Evolutionary conservation across 2,888 invertebrate species (phyloP).

Genomic region (Pristionchus fissidentatus): DNA sequence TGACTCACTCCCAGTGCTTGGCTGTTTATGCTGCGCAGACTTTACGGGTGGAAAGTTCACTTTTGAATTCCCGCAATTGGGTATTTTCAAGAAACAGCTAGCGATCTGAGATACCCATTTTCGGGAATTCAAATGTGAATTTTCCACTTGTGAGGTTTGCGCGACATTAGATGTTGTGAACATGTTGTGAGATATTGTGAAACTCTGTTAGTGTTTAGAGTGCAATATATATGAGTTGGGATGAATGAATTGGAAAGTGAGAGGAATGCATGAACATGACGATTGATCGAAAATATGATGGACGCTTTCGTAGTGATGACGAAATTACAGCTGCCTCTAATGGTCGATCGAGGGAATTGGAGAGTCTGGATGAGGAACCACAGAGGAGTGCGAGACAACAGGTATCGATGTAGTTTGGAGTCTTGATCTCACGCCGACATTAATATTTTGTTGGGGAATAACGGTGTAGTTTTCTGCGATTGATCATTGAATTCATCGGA

Average conservation of each 20-base stretch:
- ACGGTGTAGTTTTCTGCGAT: no score
- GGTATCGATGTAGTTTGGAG: slow-evolving; percentile 13
- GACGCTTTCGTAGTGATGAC: neutral
- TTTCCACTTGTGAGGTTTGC: no score
- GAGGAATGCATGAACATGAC: neutral
- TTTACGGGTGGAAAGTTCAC: no score
- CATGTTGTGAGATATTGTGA: neutral
- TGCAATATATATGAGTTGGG: neutral
- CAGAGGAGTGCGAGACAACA: neutral
- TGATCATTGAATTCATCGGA: no score
- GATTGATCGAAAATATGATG: neutral
- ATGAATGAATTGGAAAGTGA: neutral
- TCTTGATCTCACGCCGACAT: no score
- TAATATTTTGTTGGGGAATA: neutral
- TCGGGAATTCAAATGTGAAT: no score
- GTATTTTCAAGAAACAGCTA: no score
- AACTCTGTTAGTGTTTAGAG: neutral
- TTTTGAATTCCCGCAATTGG: no score
- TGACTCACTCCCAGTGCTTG: neutral
- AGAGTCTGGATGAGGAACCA: slow-evolving; percentile 45
- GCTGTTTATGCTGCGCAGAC: no score
- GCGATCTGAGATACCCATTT: no score
- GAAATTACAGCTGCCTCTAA: neutral
- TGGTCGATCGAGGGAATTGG: slow-evolving; percentile 23
- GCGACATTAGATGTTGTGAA: no score